A percentile compares a stretch with the other conserved stretches of the same genome.
Conservation (phyloP, 35 echinoderm and acorn worm genomes). For the Anneissia japonica region DNA sequence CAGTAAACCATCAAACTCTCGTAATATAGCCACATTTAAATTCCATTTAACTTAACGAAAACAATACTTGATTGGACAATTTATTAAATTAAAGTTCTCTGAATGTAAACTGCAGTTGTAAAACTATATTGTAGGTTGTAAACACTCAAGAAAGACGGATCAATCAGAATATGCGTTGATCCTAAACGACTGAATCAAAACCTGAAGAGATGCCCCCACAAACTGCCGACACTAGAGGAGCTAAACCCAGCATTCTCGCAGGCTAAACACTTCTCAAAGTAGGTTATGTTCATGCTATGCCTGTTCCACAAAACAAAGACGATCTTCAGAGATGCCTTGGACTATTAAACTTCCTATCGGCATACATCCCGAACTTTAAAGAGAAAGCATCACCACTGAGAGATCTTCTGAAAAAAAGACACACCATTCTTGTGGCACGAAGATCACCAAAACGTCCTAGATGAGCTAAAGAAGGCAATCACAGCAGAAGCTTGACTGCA, state of each 20-base stretch:
- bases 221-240: constrained; percentile 46
- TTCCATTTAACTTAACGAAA: too few species aligned
- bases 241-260: too few species aligned
- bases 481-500: not conserved
- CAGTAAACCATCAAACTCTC: too few species aligned
- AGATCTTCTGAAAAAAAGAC: constrained; percentile 26
- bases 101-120: too few species aligned
- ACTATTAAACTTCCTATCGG: constrained; percentile 27
- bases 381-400: not conserved
- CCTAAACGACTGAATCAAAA: constrained; percentile 51
- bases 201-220: constrained; percentile 47
- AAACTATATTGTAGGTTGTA: too few species aligned
- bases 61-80: too few species aligned
- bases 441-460: not conserved
- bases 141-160: constrained; percentile 34
- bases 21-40: too few species aligned
- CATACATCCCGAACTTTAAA: constrained; percentile 38
- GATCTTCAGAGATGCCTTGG: constrained; percentile 52
- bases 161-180: constrained; percentile 52
- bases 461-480: constrained; percentile 3
- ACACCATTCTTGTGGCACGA: constrained; percentile 20
- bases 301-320: constrained; percentile 55
- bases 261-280: constrained; percentile 49
- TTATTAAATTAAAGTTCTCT: too few species aligned
- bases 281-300: constrained; percentile 28